Conservation (phyloP, 1,140 invertebrate species). For the Arion vulgaris region DNA sequence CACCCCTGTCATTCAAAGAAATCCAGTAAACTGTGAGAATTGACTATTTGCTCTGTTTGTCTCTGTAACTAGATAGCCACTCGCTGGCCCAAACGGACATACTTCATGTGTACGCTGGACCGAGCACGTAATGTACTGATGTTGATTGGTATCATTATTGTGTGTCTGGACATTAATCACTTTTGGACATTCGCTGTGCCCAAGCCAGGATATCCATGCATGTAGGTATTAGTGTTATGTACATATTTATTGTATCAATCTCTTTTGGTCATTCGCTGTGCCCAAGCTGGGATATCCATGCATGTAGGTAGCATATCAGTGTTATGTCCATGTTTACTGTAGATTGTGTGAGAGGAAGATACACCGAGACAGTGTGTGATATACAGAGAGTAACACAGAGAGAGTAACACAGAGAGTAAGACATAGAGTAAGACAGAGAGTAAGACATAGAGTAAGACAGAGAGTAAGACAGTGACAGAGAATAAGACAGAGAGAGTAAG, state of each 20-base stretch:
- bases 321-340: too few species aligned
- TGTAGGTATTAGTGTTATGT: too few species aligned
- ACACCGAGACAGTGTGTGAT: not conserved
- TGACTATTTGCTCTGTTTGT: not conserved
- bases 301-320: too few species aligned
- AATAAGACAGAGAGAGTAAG: not conserved
- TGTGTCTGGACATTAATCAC: conserved; percentile 69
- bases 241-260: not conserved
- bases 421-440: not conserved
- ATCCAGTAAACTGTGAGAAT: too few species aligned
- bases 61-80: conserved; percentile 51
- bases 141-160: conserved; percentile 63
- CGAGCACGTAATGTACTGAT: conserved; percentile 63
- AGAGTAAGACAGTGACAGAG: not conserved
- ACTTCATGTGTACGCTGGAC: conserved; percentile 65
- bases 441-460: not conserved
- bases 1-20: too few species aligned
- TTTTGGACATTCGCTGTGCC: conserved; percentile 69
- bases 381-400: conserved; percentile 30
- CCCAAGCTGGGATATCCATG: too few species aligned
- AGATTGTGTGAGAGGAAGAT: too few species aligned
- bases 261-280: too few species aligned
- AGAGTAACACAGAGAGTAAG: not conserved
- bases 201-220: conserved; percentile 34
- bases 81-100: conserved; percentile 57